phyloP scores from a whole-genome alignment of 2,113 vertebrate genomes.

The Pantherophis guttatus region DNA sequence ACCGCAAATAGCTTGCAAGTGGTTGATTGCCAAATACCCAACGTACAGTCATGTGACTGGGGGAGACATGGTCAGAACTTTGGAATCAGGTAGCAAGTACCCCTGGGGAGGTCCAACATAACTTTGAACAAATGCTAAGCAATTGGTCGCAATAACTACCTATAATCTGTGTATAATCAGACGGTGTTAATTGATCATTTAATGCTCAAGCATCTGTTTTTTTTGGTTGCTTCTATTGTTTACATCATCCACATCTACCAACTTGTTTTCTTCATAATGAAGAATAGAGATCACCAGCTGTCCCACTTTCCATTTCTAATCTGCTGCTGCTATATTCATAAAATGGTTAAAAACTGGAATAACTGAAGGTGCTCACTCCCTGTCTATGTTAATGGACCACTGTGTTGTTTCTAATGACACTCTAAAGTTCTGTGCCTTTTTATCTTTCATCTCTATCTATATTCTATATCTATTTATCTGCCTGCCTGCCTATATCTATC shows the following conservation, averaged over 20 bases:
- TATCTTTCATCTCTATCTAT: not conserved
- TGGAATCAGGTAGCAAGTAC: too few species aligned
- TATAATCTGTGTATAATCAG: not conserved
- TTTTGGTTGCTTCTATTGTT: not conserved
- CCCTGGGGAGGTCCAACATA: too few species aligned
- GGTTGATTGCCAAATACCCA: too few species aligned
- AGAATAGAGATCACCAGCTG: too few species aligned
- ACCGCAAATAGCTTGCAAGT: too few species aligned
- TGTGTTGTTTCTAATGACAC: not conserved
- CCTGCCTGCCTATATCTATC: too few species aligned
- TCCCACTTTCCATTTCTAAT: not conserved
- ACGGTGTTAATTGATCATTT: not conserved
- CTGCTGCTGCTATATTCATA: not conserved
- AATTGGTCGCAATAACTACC: not conserved
- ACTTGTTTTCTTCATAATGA: not conserved
- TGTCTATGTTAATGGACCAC: not conserved
- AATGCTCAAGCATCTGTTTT: not conserved
- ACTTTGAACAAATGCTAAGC: too few species aligned
- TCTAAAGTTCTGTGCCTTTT: not conserved
- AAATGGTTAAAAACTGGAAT: not conserved
- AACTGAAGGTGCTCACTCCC: not conserved
- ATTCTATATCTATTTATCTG: not conserved
- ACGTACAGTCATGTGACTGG: too few species aligned
- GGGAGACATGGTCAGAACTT: too few species aligned
- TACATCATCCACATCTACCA: not conserved